Evolutionary conservation across 2,888 invertebrate species (phyloP).

Genomic region (Suillia variegata): DNA sequence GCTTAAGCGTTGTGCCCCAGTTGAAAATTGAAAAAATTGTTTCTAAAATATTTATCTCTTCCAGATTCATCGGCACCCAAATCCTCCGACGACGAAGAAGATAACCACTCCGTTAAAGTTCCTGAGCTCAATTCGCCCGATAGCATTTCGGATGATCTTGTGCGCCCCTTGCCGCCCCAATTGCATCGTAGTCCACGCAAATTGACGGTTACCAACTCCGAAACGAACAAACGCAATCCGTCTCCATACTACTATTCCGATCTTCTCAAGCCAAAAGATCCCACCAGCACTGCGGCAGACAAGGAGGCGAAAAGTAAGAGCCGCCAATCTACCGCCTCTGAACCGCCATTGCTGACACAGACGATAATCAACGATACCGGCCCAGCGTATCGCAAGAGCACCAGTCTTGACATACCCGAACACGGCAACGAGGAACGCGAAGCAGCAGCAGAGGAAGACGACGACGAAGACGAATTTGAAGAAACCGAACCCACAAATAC

Average conservation of each 20-base stretch:
- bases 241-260: conserved; percentile 86
- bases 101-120: conserved; percentile 60
- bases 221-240: conserved; percentile 68
- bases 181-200: conserved; percentile 59
- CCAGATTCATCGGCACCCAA: conserved; percentile 65
- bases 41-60: too few species aligned
- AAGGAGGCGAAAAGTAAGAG: conserved; percentile 37
- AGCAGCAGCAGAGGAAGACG: too few species aligned
- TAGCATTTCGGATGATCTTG: conserved; percentile 67
- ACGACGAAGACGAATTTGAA: conserved; percentile 19
- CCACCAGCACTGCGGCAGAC: neutral
- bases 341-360: conserved; percentile 60
- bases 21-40: too few species aligned
- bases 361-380: conserved; percentile 52
- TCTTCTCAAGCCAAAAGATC: conserved; percentile 65
- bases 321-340: conserved; percentile 62
- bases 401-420: conserved; percentile 75
- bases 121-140: conserved; percentile 73
- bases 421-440: conserved; percentile 33
- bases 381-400: conserved; percentile 71
- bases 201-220: conserved; percentile 46
- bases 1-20: too few species aligned
- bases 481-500: conserved; percentile 25
- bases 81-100: conserved; percentile 66
- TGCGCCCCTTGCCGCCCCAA: conserved; percentile 60